Evolutionary conservation across 2,888 invertebrate species (phyloP), one percentile per base, ranked within the genome.

Genomic region (Dendrolimus houi): DNA sequence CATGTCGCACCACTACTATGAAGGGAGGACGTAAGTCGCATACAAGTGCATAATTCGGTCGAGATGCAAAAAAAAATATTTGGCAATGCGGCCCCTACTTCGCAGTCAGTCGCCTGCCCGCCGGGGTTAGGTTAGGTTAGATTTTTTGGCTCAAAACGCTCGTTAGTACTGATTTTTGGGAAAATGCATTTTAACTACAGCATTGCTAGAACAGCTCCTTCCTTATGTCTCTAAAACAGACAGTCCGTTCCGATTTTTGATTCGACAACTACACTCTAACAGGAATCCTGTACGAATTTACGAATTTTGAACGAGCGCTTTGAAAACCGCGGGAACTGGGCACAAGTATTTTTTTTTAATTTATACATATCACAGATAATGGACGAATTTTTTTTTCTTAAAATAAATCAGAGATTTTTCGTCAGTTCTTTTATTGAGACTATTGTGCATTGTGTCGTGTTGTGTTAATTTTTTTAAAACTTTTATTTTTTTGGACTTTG

Each of bases 31-130:
- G 89, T 87, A 90, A 89, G 89, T 84, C 89, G 90, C 90, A 90
- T 90, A 90, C 90, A 88, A 89, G 88, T 90, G 90, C 90, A 90
- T 89, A 90, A 87, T 90, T 90, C 90, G 90, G 90, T 85, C 87
- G 90, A 90, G 90, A 90, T 90, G 89, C 90, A 90, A 90, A 90
- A 90, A 83, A 90, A 90, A 90, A 89, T 89, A 89, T 90, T 90
- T 90, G 90, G 90, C 90, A 90, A 90, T 88, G 86, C 88, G 89
- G 90, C 87, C 89, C 90, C 90, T 89, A 87, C 87, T 81, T 88
- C 87, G 77, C 87, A 82, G 89, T 83, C 90, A 90, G 90, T 90
- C 88, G 90, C 84, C 87, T 88, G 90, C 86, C 82, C 88, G 89
- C 82, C 87, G 79, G 89, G 88, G 87, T 90, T 90, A 90, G 90